phyloP scores from a whole-genome alignment of 2,113 vertebrate genomes.

The Sander vitreus region DNA sequence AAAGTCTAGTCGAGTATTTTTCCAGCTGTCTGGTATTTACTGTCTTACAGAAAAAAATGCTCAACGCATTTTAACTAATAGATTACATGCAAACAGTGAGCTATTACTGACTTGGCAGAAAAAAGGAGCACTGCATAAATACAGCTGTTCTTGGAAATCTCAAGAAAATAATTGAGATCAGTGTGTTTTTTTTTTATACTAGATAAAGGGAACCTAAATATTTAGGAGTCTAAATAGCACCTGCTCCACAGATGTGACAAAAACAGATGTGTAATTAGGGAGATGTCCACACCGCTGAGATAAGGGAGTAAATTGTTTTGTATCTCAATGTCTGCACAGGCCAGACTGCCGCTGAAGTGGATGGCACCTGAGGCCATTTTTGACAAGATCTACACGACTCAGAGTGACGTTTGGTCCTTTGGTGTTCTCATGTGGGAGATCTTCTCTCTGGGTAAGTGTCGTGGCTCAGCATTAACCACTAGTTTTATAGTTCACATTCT shows the following conservation, averaged over 20 bases:
- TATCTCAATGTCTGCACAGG: slow-evolving; percentile 76
- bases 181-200: slow-evolving; percentile 33
- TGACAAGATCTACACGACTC: slow-evolving; percentile 95
- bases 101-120: slow-evolving; percentile 32
- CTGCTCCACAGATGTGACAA: slow-evolving; percentile 5
- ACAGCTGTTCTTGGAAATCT: slow-evolving; percentile 39
- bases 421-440: slow-evolving; percentile 97
- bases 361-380: slow-evolving; percentile 98
- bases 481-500: neutral
- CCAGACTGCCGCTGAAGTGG: slow-evolving; percentile 95
- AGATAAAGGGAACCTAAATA: slow-evolving; percentile 16
- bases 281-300: slow-evolving; percentile 10
- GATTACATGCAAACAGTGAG: slow-evolving; percentile 22
- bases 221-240: neutral
- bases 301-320: slow-evolving; percentile 16
- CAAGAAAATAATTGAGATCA: slow-evolving; percentile 18
- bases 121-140: slow-evolving; percentile 20
- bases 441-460: slow-evolving; percentile 92
- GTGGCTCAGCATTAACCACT: neutral
- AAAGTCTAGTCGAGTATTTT: neutral
- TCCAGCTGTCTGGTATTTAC: slow-evolving; percentile 12
- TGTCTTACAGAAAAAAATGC: neutral
- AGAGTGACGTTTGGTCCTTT: slow-evolving; percentile 97
- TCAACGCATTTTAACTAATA: slow-evolving; percentile 36
- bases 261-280: neutral